Evolutionary conservation across 2,888 invertebrate genomes (phyloP).

Genomic region (Coleophora flavipennella): DNA sequence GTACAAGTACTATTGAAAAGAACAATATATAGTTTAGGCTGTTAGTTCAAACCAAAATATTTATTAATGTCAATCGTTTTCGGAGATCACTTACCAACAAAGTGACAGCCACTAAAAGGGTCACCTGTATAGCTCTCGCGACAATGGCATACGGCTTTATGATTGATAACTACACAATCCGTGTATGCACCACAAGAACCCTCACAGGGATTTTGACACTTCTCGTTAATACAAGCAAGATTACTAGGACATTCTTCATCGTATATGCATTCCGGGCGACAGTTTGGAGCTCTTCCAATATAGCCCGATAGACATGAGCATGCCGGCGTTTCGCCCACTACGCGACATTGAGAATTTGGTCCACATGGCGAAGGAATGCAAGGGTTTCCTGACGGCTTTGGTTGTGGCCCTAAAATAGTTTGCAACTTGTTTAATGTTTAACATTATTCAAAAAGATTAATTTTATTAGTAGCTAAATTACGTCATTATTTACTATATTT

Average conservation of each 20-base stretch:
- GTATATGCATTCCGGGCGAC: conserved; percentile 88
- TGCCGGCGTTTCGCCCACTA: conserved; percentile 81
- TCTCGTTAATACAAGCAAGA: conserved; percentile 86
- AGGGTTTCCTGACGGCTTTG: conserved; percentile 77
- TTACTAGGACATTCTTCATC: conserved; percentile 89
- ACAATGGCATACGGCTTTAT: conserved; percentile 88
- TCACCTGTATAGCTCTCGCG: conserved; percentile 85
- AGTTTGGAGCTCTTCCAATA: conserved; percentile 87
- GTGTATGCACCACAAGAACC: conserved; percentile 88
- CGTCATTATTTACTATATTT: background rate
- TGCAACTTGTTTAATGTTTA: background rate
- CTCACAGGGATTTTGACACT: conserved; percentile 86
- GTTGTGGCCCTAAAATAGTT: conserved; percentile 62
- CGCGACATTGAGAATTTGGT: conserved; percentile 85
- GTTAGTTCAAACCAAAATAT: background rate
- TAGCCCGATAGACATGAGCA: conserved; percentile 86
- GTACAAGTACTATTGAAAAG: conserved; percentile 58
- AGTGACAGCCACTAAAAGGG: conserved; percentile 84
- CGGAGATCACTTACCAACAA: conserved; percentile 43
- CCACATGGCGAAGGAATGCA: conserved; percentile 90
- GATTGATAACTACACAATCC: conserved; percentile 85
- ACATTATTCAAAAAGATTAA: background rate
- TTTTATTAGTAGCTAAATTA: background rate
- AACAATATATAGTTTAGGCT: background rate
- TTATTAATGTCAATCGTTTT: no score